Base-by-base conservation (phyloP, 2,113 vertebrate genomes). In the Camelus dromedarius region DNA sequence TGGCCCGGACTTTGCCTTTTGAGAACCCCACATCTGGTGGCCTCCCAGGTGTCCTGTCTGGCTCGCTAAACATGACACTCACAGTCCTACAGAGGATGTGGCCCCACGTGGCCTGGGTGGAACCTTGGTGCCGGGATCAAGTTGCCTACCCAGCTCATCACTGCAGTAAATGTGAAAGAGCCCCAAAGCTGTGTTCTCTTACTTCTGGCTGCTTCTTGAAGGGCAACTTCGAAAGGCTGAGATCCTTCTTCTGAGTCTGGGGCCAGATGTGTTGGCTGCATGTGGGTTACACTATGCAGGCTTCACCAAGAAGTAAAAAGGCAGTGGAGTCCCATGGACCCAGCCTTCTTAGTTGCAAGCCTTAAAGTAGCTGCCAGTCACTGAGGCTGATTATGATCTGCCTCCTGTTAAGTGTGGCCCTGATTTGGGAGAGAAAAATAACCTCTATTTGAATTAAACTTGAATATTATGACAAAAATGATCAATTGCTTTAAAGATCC, bases 291-390 rank as follows among this genome's bases (percentile, higher is more conserved):
- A 56, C 50, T 7, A n/a, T 1, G 5, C 60, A 54, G 91, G 42
- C 38, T 32, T n/a, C 14, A 2, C 35, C 3, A 67, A 58, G 58
- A 50, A 54, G 52, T 5, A 2, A 56, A n/a, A 42, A 42, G 38
- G 4, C 6, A 9, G 76, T 8, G 18, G 48, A 30, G 1, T 46
- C 69, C 85, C 32, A 24, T 10, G n/a, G 20, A 13, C 1, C 5
- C 48, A 5, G n/a, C 18, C 52, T 10, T 35, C 10, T 58, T 62
- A 3, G 32, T 12, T 30, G 0, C 7, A 28, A 72, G 60, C 82
- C 76, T 62, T n/a, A 14, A 75, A n/a, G 46, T 48, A n/a, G 58
- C 93, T 88, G 92, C 82, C 88, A 30, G 0, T 75, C 87, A 10
- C 64, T 24, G 38, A 20, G 4, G 22, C 64, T 30, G 91, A 72